Evolutionary conservation across 1,140 invertebrate species (phyloP).

Genomic region (Archegozetes longisetosus): DNA sequence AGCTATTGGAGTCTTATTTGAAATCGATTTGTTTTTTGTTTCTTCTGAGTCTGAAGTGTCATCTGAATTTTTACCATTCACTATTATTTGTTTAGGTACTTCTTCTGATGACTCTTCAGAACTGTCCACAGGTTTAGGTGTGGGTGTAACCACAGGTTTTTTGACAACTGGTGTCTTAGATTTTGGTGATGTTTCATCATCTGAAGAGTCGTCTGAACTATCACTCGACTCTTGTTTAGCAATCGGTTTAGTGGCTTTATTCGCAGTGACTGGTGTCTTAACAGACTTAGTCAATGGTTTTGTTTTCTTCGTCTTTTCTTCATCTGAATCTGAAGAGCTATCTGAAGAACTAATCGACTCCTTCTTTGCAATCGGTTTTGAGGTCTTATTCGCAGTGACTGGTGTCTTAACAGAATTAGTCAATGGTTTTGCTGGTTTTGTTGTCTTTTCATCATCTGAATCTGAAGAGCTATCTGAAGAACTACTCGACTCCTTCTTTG

Average conservation of each 20-base stretch:
- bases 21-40: not conserved
- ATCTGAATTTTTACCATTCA: not conserved
- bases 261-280: not conserved
- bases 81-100: not conserved
- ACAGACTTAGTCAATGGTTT: not conserved
- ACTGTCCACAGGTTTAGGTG: not conserved
- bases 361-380: not conserved
- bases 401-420: not conserved
- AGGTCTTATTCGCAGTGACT: not conserved
- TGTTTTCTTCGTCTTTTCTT: not conserved
- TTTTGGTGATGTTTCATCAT: conserved; percentile 3
- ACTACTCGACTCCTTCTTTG: not conserved
- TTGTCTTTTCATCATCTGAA: not conserved
- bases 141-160: not conserved
- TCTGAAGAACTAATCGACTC: not conserved
- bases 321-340: not conserved
- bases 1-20: not conserved
- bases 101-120: not conserved
- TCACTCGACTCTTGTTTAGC: conserved; percentile 4
- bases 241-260: not conserved
- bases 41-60: conserved; percentile 3
- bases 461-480: not conserved
- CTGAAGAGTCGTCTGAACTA: conserved; percentile 6
- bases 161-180: not conserved
- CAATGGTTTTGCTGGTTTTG: not conserved